phyloP scores from a whole-genome alignment of 2,888 invertebrate genomes.

The Aphrophora alni region DNA sequence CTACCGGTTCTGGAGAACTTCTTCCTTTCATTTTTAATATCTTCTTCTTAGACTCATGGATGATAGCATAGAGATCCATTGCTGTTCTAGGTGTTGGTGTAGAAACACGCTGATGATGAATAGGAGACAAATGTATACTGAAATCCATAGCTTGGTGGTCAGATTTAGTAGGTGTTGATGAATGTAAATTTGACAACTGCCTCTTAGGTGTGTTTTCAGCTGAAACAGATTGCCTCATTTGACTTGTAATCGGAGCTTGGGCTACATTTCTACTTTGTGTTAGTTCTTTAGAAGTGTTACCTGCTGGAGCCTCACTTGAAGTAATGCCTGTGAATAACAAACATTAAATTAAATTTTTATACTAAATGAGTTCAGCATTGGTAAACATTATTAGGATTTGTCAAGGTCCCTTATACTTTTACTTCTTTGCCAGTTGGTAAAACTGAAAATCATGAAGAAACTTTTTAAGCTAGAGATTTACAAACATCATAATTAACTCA shows the following conservation, averaged over 20 bases:
- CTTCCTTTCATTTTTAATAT: conserved; percentile 38
- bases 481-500: no score
- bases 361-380: no score
- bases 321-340: neutral
- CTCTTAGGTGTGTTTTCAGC: conserved; percentile 1
- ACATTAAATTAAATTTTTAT: neutral
- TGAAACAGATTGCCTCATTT: neutral
- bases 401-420: no score
- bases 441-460: no score
- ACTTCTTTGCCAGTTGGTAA: no score
- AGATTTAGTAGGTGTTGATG: conserved; percentile 49
- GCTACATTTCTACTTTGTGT: neutral
- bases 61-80: conserved; percentile 77
- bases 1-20: conserved; percentile 30
- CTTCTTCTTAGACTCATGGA: conserved; percentile 74
- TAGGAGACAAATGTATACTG: conserved; percentile 47
- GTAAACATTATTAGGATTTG: no score
- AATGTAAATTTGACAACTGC: conserved; percentile 11
- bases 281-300: neutral
- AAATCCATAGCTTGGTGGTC: conserved; percentile 44
- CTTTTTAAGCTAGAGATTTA: no score
- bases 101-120: conserved; percentile 57
- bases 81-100: conserved; percentile 77
- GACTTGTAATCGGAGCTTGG: neutral
- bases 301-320: neutral